Conservation (phyloP, 1,140 invertebrate genomes). For the Brachionus koreanus region DNA sequence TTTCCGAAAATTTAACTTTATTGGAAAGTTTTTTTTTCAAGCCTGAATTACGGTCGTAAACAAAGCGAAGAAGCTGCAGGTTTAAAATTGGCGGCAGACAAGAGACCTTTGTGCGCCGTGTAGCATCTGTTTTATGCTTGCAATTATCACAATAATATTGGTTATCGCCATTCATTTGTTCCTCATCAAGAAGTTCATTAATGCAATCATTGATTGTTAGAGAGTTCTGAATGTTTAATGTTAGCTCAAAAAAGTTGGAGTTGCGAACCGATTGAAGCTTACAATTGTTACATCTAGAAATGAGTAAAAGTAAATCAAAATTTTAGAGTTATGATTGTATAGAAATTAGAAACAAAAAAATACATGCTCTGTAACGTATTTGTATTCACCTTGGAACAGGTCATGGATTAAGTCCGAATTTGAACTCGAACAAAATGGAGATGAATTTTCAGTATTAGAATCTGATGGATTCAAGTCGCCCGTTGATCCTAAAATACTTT, state of each 20-base stretch:
- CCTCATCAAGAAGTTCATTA: slow-evolving; percentile 66
- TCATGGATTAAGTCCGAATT: slow-evolving; percentile 63
- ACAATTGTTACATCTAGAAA: slow-evolving; percentile 64
- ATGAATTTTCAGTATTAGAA: slow-evolving; percentile 52
- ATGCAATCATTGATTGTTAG: slow-evolving; percentile 64
- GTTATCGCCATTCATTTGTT: slow-evolving; percentile 67
- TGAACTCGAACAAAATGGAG: slow-evolving; percentile 46
- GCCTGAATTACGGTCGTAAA: slow-evolving; percentile 67
- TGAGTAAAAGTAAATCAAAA: slow-evolving; percentile 46
- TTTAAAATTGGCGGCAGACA: slow-evolving; percentile 69
- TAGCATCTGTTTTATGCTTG: slow-evolving; percentile 66
- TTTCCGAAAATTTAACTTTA: slow-evolving; percentile 66
- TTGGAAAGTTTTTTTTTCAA: slow-evolving; percentile 69
- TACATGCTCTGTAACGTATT: slow-evolving; percentile 65
- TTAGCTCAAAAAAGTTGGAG: slow-evolving; percentile 68
- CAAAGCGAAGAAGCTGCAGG: slow-evolving; percentile 68
- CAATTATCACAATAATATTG: slow-evolving; percentile 67
- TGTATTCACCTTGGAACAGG: slow-evolving; percentile 66
- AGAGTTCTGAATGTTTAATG: slow-evolving; percentile 64
- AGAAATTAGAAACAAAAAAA: slow-evolving; percentile 28
- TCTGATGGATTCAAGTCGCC: slow-evolving; percentile 50
- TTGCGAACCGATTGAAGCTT: slow-evolving; percentile 62
- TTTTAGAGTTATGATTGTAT: slow-evolving; percentile 8
- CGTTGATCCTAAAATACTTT: slow-evolving; percentile 57
- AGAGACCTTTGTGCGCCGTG: slow-evolving; percentile 63